These are phyloP conservation scores for Orthosia cruda DNA, from an alignment of 2,888 invertebrate genomes.

Conservation along the genomic window DNA sequence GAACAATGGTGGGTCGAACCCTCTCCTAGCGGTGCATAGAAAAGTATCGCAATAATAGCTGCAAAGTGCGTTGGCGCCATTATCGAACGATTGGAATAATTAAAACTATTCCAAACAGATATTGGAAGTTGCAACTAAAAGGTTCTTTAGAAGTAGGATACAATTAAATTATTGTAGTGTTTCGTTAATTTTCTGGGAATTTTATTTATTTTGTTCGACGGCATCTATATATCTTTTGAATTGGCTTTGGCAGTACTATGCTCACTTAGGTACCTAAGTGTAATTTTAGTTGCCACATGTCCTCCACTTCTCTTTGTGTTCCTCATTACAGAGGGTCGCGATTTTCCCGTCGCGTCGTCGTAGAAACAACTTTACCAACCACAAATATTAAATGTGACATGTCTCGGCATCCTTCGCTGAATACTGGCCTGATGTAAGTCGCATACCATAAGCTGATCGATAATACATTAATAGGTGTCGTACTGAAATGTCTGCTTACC, in stretches of 20 bases:
- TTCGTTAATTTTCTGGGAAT: constrained; percentile 5
- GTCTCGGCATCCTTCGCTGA: too few species aligned
- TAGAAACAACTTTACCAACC: too few species aligned
- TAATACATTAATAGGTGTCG: too few species aligned
- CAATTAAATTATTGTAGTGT: constrained; percentile 15
- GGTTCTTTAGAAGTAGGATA: not conserved
- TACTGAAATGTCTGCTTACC: too few species aligned
- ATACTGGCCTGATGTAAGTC: too few species aligned
- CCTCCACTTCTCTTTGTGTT: too few species aligned
- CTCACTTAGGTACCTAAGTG: not conserved
- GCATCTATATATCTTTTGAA: not conserved
- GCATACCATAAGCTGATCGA: too few species aligned
- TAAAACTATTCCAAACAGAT: constrained; percentile 31
- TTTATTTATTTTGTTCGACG: not conserved
- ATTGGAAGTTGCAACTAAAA: constrained; percentile 18
- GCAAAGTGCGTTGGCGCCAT: constrained; percentile 34
- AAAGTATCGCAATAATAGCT: constrained; percentile 13
- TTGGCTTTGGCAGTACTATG: too few species aligned
- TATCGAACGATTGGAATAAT: constrained; percentile 52
- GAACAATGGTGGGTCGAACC: constrained; percentile 56
- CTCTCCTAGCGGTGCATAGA: constrained; percentile 18
- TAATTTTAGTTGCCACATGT: too few species aligned
- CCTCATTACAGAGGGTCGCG: too few species aligned
- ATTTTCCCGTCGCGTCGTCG: too few species aligned
- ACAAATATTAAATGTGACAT: too few species aligned